Base-by-base conservation (phyloP, 2,888 invertebrate genomes). In the Mayetiola destructor region DNA sequence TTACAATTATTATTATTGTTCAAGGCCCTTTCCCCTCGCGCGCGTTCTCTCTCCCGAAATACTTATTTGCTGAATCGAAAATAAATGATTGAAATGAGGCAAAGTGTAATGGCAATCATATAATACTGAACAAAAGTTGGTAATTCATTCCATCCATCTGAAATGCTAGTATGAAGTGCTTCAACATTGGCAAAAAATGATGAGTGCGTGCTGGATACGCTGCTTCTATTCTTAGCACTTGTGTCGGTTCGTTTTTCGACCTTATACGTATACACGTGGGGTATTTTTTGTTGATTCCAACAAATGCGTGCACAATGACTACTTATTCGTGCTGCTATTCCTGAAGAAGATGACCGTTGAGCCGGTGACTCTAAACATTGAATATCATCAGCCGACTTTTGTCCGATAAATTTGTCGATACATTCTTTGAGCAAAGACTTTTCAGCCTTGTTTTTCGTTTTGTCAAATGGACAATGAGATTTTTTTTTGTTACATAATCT, bases 251-350 rank as follows among this genome's bases (percentile, higher is more conserved):
- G n/a, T 16, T 48, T 48, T 27, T 48, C 48, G 3, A 27, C 48
- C 27, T 48, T 48, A 27, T 48, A 48, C 16, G 48, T 53, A 3
- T 10, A 18, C 3, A 53, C 2, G 12, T 30, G 29, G 8, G 53
- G 53, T 4, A 53, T 53, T 53, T 53, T 53, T 6, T 53, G 53
- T 32, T 53, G 53, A 32, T 32, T 53, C 53, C 29, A 53, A 20
- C n/a, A 53, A 20, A 18, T 16, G 1, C 53, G 48, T n/a, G 27
- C 53, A 32, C 29, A 32, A 30, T 53, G 53, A n/a, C 32, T 30
- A 29, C 53, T 53, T 5, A 20, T 20, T 53, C 30, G 9, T 10
- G 53, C 18, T 4, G 30, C 18, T 6, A 32, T 18, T 48, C n/a
- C 3, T 18, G 53, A 53, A 5, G 4, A 18, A 32, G 29, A 30